These are phyloP conservation scores for Stenoptilia bipunctidactyla DNA, from an alignment of 2,888 invertebrate genomes.

Conservation along the genomic window DNA sequence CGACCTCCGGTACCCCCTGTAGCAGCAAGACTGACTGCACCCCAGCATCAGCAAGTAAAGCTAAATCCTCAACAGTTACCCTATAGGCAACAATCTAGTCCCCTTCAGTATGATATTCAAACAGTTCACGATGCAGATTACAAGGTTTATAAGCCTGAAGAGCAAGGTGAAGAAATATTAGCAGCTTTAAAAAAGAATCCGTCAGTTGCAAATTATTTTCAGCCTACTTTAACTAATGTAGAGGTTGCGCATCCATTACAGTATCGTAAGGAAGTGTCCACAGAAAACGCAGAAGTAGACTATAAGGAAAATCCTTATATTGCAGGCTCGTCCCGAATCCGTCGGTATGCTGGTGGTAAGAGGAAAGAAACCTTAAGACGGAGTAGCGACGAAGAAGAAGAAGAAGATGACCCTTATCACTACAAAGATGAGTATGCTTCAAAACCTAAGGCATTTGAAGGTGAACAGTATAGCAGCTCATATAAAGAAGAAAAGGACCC, in stretches of 20 bases:
- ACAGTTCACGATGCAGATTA: conserved; percentile 61
- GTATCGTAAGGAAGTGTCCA: conserved; percentile 49
- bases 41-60: conserved; percentile 26
- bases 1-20: conserved; percentile 35
- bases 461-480: conserved; percentile 51
- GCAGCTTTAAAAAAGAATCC: conserved; percentile 57
- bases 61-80: conserved; percentile 24
- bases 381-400: conserved; percentile 29
- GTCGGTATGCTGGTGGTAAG: conserved; percentile 61
- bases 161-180: conserved; percentile 49
- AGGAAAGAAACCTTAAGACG: conserved; percentile 45
- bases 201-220: conserved; percentile 53
- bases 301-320: conserved; percentile 64
- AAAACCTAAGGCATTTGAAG: conserved; percentile 64
- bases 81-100: conserved; percentile 34
- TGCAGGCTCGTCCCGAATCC: conserved; percentile 55
- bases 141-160: conserved; percentile 58
- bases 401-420: conserved; percentile 64
- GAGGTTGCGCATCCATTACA: conserved; percentile 55
- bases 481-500: conserved; percentile 51
- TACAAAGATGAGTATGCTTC: conserved; percentile 59
- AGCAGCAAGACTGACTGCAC: conserved; percentile 41
- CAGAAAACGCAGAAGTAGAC: conserved; percentile 41
- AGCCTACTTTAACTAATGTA: conserved; percentile 50
- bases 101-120: conserved; percentile 55